Evolutionary conservation across 2,888 invertebrate species (phyloP).

Genomic region (Melanostoma scalare): DNA sequence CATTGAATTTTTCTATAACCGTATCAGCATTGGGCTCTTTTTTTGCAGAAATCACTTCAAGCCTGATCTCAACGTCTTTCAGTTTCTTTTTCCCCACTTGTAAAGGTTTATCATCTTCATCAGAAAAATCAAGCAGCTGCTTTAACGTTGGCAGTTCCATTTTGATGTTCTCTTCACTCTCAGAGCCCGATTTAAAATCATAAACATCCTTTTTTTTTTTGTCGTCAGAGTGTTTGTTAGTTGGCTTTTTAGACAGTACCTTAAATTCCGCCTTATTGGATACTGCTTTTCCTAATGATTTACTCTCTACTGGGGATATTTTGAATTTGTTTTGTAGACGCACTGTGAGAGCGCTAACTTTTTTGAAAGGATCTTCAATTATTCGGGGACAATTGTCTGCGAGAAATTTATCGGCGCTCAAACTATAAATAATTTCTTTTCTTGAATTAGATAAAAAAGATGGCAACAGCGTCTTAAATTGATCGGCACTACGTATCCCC

Average conservation of each 20-base stretch:
- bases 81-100: conserved; percentile 73
- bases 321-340: conserved; percentile 74
- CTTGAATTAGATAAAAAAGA: too few relatives aligned
- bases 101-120: conserved; percentile 79
- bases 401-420: too few relatives aligned
- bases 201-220: conserved; percentile 77
- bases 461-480: too few relatives aligned
- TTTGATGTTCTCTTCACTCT: conserved; percentile 81
- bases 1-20: conserved; percentile 21
- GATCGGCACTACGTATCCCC: too few relatives aligned
- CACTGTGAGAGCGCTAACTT: conserved; percentile 33
- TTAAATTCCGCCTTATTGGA: conserved; percentile 21
- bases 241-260: conserved; percentile 26
- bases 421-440: too few relatives aligned
- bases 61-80: conserved; percentile 32
- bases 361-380: conserved; percentile 7
- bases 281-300: conserved; percentile 20
- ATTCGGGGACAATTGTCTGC: too few relatives aligned
- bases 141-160: conserved; percentile 80
- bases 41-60: conserved; percentile 10
- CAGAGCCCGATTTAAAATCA: conserved; percentile 81
- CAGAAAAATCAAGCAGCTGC: conserved; percentile 79
- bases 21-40: conserved; percentile 11
- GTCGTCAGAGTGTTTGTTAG: conserved; percentile 8
- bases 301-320: conserved; percentile 57